These are phyloP conservation scores for Decapterus maruadsi DNA, from an alignment of 2,797 vertebrate species.

Conservation along the genomic window DNA sequence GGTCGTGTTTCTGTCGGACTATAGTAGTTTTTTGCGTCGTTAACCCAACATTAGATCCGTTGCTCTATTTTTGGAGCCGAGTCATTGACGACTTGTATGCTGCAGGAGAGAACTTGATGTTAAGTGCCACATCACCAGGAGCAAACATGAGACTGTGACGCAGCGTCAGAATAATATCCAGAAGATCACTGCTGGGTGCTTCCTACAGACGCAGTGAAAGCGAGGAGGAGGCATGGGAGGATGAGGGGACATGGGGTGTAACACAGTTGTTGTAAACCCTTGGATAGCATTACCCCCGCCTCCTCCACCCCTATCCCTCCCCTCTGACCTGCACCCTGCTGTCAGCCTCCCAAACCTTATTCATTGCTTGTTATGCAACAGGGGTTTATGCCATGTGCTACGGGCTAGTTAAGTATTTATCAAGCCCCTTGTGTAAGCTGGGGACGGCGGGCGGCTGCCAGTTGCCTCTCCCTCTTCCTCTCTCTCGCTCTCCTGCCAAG, in stretches of 20 bases:
- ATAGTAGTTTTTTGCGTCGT: neutral
- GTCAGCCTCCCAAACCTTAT: slow-evolving; percentile 44
- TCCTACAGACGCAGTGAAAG: neutral
- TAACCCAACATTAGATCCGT: neutral
- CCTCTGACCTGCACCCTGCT: slow-evolving; percentile 27
- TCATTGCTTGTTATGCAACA: slow-evolving; percentile 62
- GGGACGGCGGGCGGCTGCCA: slow-evolving; percentile 38
- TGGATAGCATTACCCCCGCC: neutral
- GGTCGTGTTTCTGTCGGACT: neutral
- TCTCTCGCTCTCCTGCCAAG: slow-evolving; percentile 23
- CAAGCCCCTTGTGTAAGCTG: slow-evolving; percentile 60
- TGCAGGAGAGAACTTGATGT: neutral
- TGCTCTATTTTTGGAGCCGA: neutral
- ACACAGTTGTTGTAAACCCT: slow-evolving; percentile 9
- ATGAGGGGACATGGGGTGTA: neutral
- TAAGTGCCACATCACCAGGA: slow-evolving; percentile 3
- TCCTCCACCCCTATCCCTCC: neutral
- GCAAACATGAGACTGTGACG: slow-evolving; percentile 37
- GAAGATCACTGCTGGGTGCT: slow-evolving; percentile 39
- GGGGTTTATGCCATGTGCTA: slow-evolving; percentile 58
- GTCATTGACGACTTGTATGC: slow-evolving; percentile 6
- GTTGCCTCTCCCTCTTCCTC: slow-evolving; percentile 29
- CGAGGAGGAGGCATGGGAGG: neutral
- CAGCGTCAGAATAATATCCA: slow-evolving; percentile 48
- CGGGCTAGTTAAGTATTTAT: slow-evolving; percentile 76